phyloP scores from a whole-genome alignment of 1,140 invertebrate species.

The Leptopilina clavipes region DNA sequence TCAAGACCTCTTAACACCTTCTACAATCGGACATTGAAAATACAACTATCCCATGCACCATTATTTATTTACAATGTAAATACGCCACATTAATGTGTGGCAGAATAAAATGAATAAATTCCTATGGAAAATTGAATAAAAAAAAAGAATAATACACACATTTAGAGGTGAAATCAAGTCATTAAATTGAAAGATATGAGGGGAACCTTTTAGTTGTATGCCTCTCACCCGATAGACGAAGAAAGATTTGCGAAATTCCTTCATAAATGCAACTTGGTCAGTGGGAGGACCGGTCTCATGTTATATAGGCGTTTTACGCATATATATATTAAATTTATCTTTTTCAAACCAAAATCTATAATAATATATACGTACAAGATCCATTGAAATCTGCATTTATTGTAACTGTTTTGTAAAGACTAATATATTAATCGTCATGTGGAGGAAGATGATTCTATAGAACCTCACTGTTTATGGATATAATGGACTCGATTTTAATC shows the following conservation, averaged over 20 bases:
- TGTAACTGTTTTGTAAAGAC: neutral
- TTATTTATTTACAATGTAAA: slow-evolving; percentile 28
- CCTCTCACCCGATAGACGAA: slow-evolving; percentile 17
- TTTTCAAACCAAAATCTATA: slow-evolving; percentile 18
- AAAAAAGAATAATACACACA: neutral
- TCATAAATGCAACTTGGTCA: slow-evolving; percentile 42
- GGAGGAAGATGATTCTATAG: neutral
- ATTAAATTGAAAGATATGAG: neutral
- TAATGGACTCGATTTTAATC: neutral
- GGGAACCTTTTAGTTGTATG: neutral
- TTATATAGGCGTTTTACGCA: slow-evolving; percentile 38
- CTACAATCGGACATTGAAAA: slow-evolving; percentile 44
- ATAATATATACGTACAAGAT: neutral
- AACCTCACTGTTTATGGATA: neutral
- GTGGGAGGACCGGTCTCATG: slow-evolving; percentile 58
- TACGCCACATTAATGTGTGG: neutral
- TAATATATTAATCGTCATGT: neutral
- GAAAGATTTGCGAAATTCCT: slow-evolving; percentile 51
- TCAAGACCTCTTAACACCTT: slow-evolving; percentile 54
- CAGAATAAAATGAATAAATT: neutral
- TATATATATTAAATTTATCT: slow-evolving; percentile 36
- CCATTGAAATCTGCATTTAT: neutral
- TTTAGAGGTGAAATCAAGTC: neutral
- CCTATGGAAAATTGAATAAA: neutral
- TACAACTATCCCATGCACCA: neutral